Evolutionary conservation across 2,797 vertebrate species (phyloP).

Genomic region (Podarcis lilfordi): DNA sequence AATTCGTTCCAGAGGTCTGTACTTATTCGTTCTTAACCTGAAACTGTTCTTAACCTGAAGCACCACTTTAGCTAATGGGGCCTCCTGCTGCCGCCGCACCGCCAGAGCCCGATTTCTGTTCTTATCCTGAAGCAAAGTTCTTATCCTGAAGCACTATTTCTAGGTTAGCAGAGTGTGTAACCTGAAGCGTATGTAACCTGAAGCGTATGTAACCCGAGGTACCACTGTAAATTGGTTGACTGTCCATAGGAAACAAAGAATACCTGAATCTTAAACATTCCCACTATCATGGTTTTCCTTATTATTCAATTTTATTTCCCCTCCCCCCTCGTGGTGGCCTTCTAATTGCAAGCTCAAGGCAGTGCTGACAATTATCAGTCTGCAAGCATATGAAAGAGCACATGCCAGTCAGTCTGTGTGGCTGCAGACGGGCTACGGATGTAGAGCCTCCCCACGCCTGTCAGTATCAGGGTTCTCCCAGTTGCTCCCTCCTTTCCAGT

Average conservation of each 20-base stretch:
- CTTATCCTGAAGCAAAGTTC: too few relatives aligned
- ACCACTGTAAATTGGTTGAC: constrained; percentile 48
- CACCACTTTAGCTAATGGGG: too few relatives aligned
- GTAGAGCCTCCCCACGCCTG: constrained; percentile 60
- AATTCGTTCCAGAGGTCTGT: too few relatives aligned
- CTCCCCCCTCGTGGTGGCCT: constrained; percentile 70
- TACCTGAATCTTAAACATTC: constrained; percentile 49
- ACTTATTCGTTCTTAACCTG: too few relatives aligned
- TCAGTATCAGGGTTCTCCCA: constrained; percentile 22
- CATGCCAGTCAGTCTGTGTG: constrained; percentile 78
- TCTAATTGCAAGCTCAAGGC: constrained; percentile 91
- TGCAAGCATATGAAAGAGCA: constrained; percentile 82
- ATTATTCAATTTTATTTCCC: not conserved
- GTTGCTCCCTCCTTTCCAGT: constrained; percentile 41
- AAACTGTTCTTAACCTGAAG: too few relatives aligned
- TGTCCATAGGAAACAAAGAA: constrained; percentile 35
- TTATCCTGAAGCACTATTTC: too few relatives aligned
- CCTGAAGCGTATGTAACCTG: too few relatives aligned
- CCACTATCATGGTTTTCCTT: not conserved
- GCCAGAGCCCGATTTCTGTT: too few relatives aligned
- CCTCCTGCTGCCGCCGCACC: too few relatives aligned
- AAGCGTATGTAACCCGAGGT: too few relatives aligned
- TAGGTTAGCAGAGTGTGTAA: too few relatives aligned
- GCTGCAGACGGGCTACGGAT: constrained; percentile 68
- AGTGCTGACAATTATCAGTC: constrained; percentile 88